Base-by-base conservation (phyloP, 2,797 vertebrate species). In the Scolopax bukidnonensis region DNA sequence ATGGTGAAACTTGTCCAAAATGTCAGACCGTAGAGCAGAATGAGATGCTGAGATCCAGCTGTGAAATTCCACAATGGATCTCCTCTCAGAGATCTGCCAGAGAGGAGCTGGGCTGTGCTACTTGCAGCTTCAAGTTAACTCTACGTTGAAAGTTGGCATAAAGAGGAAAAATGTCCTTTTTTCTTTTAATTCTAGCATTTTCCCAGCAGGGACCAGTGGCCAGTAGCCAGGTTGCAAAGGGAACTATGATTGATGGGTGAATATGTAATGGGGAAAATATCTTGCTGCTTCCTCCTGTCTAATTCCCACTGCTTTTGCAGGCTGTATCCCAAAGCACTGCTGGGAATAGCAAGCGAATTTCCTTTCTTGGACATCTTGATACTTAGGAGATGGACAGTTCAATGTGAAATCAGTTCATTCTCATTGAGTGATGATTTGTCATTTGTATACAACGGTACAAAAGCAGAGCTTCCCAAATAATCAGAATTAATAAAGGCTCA, bases 161-260 rank as follows among this genome's bases (percentile, higher is more conserved):
- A 79, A 93, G 71, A 87, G 48, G 79, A 90, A 93, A 87, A 97
- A 77, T 47, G 83, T 53, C 84, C 76, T 54, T 57, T 97, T 93
- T 94, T 84, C 93, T 94, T 93, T 76, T 61, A 96, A 80, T 95
- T 94, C 87, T 91, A 90, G 56, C 60, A 77, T 96, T 97, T 97
- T 97, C 95, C 78, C 93, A 95, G 93, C 95, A 95, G 94, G 94
- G 25, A 83, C 75, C 82, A 88, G 67, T 95, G 96, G 96, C 94
- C 95, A 82, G 69, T 77, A 90, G 94, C 90, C 96, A 95, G 74
- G 9, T 89, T 96, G 95, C 88, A 90, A 89, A 93, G 69, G 93
- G 56, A 79, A 38, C 88, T 86, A n/a, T 97, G 96, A 97, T 88
- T 97, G 96, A 98, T 97, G 94, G 76, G 87, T 95, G 95, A 95